Evolutionary conservation across 2,888 invertebrate species (phyloP).

Genomic region (Charanyca ferruginea): DNA sequence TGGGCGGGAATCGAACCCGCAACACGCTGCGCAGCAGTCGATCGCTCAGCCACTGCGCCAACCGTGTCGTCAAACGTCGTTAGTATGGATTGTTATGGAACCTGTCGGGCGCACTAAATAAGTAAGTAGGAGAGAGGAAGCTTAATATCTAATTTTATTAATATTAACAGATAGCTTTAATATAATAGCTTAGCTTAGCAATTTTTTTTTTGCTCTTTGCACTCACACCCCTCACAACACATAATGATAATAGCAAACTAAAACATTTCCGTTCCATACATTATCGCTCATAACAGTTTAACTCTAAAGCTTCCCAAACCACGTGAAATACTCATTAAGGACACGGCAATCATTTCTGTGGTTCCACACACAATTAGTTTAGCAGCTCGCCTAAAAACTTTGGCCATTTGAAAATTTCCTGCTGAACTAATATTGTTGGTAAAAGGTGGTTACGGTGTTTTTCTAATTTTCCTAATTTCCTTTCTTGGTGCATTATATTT

Average conservation of each 20-base stretch:
- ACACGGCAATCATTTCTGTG: constrained; percentile 52
- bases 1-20: no score
- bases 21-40: no score
- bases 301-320: constrained; percentile 54
- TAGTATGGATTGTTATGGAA: no score
- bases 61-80: no score
- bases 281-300: constrained; percentile 46
- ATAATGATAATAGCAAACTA: constrained; percentile 48
- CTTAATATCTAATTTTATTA: no score
- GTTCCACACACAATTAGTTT: constrained; percentile 43
- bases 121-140: no score
- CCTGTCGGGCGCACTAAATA: no score
- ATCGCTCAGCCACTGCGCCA: no score
- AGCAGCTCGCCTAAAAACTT: constrained; percentile 27
- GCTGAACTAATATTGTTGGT: neutral
- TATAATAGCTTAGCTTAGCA: no score
- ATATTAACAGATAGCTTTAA: no score
- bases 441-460: constrained; percentile 3
- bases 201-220: no score
- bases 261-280: constrained; percentile 63
- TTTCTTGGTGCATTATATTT: constrained; percentile 12
- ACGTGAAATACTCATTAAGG: constrained; percentile 65
- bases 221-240: neutral
- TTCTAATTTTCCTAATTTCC: constrained; percentile 2
- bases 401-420: constrained; percentile 28